Evolutionary conservation across 2,113 vertebrate genomes (phyloP).

Genomic region (Periophthalmodon schlosseri): DNA sequence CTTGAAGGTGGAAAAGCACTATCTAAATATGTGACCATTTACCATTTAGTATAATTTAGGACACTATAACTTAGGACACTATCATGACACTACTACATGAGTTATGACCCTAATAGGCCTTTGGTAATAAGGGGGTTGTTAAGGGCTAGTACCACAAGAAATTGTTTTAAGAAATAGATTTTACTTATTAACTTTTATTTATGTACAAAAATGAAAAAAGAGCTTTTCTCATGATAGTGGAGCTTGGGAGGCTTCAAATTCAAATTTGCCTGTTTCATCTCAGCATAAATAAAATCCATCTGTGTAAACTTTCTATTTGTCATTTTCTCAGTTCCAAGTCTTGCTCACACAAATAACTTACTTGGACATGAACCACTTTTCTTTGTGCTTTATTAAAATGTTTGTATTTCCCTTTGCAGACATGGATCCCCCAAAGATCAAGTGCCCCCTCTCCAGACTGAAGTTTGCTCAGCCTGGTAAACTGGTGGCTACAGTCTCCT

Average conservation of each 20-base stretch:
- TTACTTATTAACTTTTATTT: no score
- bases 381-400: conserved; percentile 7
- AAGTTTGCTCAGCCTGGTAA: conserved; percentile 90
- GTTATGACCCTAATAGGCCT: no score
- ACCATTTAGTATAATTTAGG: no score
- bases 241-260: no score
- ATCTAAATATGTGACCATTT: no score
- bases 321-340: neutral
- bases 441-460: conserved; percentile 87
- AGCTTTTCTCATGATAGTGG: neutral
- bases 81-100: no score
- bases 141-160: no score
- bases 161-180: no score
- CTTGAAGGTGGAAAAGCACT: no score
- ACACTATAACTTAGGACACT: no score
- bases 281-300: neutral
- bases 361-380: neutral
- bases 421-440: conserved; percentile 91
- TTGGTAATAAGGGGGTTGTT: no score
- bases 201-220: no score
- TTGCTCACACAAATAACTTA: neutral
- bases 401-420: conserved; percentile 72
- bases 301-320: neutral
- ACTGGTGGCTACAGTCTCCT: conserved; percentile 84
- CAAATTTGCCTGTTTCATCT: neutral